These are phyloP conservation scores for Microtus richardsoni DNA, from an alignment of 2,113 vertebrate species.

Conservation along the genomic window DNA sequence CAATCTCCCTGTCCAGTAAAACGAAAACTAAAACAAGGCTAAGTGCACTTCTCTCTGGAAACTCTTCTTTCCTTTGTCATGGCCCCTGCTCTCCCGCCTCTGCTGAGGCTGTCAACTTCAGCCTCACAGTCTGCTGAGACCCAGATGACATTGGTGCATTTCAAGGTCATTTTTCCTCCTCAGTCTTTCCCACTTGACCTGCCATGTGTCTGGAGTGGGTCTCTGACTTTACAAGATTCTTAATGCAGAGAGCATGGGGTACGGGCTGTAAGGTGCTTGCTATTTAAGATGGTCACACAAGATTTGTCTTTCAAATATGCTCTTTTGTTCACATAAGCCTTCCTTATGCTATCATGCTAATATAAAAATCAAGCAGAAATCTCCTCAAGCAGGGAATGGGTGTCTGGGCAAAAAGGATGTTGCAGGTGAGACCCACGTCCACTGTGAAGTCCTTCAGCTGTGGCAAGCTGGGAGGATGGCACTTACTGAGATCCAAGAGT, in stretches of 20 bases:
- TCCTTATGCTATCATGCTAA: not conserved
- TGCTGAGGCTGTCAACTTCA: not conserved
- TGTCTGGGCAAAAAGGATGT: not conserved
- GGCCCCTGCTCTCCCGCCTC: not conserved
- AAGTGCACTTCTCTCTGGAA: not conserved
- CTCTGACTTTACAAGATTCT: not conserved
- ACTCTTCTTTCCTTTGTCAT: not conserved
- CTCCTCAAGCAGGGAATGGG: not conserved
- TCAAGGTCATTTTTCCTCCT: not conserved
- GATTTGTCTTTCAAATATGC: not conserved
- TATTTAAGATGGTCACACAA: not conserved
- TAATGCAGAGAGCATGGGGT: not conserved
- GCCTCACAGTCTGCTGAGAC: not conserved
- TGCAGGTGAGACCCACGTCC: not conserved
- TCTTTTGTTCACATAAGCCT: not conserved
- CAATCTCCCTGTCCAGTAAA: not conserved
- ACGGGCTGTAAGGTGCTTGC: not conserved
- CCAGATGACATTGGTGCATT: rapidly evolving
- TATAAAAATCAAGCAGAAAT: not conserved
- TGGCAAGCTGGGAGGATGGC: not conserved
- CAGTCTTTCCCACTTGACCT: not conserved
- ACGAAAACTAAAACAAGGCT: not conserved
- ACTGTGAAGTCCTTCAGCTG: not conserved
- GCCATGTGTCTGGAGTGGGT: not conserved
- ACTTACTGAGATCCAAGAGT: not conserved